Base-by-base conservation (phyloP, 2,797 vertebrate genomes). In the Clamator glandarius region DNA sequence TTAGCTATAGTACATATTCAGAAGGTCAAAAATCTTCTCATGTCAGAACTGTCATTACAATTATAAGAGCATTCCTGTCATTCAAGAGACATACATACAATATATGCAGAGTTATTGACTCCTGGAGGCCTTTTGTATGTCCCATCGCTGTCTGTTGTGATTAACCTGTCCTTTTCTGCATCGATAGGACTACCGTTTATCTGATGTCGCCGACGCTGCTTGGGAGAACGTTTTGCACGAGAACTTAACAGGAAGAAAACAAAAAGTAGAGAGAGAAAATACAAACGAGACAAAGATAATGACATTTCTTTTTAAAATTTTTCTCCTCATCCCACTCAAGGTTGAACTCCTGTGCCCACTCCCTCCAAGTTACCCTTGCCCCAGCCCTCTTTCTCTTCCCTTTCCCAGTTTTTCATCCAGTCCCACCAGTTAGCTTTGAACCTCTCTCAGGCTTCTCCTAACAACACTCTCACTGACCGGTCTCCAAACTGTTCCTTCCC, bases 31-130 rank as follows among this genome's bases (percentile, higher is more conserved):
- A 46, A 15, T 6, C 36, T 81, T 41, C 25, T 52, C 24, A 0
- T 48, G 35, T 63, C 52, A 42, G 44, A 93, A 19, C 8, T 28
- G 8, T 42, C 42, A 50, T 59, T 36, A 87, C 35, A 41, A 69
- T 19, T 55, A 86, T 8, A 70, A 90, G 74, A 87, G n/a, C 39
- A 67, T 7, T 61, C 31, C 25, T 81, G 55, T 44, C 33, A 77
- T 89, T 86, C 75, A 90, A 74, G 70, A 93, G 84, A 77, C 81
- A 96, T 94, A 97, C 98, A 98, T 96, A 99, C 99, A 96, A 99
- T 98, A 95, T 99, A 99, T 62, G 99, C 99, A 29, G 99, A 99
- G 86, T 99, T 99, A 98, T 99, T 99, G 96, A 99, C 98, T 42
- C 99, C 99, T 0, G 99, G 99, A 80, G 99, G 99, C 85, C 99